Conservation (phyloP, 2,888 invertebrate species). For the Uloborus plumipes region DNA sequence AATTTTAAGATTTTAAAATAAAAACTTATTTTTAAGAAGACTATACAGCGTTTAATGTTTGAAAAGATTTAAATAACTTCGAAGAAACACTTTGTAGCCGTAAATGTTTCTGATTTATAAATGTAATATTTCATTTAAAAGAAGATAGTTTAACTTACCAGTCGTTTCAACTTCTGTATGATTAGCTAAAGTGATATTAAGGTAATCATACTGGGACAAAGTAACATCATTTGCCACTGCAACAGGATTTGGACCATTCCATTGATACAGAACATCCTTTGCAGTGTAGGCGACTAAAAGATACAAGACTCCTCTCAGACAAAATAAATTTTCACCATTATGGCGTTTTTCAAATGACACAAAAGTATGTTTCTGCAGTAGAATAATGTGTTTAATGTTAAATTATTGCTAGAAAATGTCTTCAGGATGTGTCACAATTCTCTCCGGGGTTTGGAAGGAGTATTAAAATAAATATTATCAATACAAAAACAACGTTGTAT, state of each 20-base stretch:
- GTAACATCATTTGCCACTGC: constrained; percentile 92
- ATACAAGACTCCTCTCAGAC: background rate
- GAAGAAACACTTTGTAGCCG: no score
- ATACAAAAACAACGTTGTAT: background rate
- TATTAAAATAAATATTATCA: background rate
- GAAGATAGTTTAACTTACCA: constrained; percentile 21
- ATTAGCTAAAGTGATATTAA: constrained; percentile 87
- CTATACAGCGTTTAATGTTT: no score
- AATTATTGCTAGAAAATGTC: background rate
- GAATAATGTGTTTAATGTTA: background rate
- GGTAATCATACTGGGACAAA: constrained; percentile 92
- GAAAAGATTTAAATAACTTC: no score
- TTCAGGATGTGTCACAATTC: no score
- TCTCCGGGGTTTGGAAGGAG: no score
- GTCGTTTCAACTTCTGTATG: constrained; percentile 76
- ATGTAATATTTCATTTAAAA: no score
- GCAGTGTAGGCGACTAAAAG: constrained; percentile 88
- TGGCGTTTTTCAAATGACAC: no score
- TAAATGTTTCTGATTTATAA: no score
- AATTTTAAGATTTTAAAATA: no score
- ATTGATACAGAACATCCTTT: constrained; percentile 86
- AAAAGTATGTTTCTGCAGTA: no score
- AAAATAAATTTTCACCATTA: no score
- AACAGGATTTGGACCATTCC: constrained; percentile 87
- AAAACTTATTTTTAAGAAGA: no score